Evolutionary conservation across 2,888 invertebrate species (phyloP), one percentile per base, ranked within the genome.

Genomic region (Drosophila subsilvestris): DNA sequence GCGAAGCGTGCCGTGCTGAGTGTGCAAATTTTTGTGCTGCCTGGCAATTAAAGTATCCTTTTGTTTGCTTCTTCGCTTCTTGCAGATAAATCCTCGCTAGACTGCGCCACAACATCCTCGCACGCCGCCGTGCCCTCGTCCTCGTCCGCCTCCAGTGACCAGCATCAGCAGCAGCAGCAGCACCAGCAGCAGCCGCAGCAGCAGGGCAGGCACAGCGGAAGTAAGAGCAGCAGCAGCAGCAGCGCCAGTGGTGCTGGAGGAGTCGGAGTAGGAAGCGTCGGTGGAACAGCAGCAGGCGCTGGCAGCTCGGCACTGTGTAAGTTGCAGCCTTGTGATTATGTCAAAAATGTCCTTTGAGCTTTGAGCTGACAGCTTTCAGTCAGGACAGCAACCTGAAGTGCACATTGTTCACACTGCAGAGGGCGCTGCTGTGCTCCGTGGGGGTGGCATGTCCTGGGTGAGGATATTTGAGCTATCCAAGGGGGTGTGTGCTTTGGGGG

Each of bases 61-160:
- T 79, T 73, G 67, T 74, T 50, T 49, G 70, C 18, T 74, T 54
- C 25, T 51, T 58, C 57, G 48, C 37, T 37, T 51, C 71, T 84
- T 83, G 47, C 82, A 91, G 91, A 91, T 75, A 91, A 91, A 89
- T 90, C 91, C 18, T 78, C 91, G 37, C 72, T 91, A 63, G 91
- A 89, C 53, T 91, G 91, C 76, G 70, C 72, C 22, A 84, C 91
- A 63, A 84, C 88, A 61, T 83, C 89, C 66, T 74, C 88, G 54
- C 90, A 89, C 61, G 84, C 79, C 42, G 76, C 80, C 50, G 78
- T 84, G 61, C 84, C 81, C 75, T 71, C 74, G 10, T 68, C 84
- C 63, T 74, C 80, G 25, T 56, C 71, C 49, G 32, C 71, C 27
- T 53, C 37, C 44, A 70, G 63, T n/a, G 71, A 71, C 53, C 75